Conservation (phyloP, 1,140 invertebrate genomes). For the roundworm (Caenorhabditis elegans) region DNA sequence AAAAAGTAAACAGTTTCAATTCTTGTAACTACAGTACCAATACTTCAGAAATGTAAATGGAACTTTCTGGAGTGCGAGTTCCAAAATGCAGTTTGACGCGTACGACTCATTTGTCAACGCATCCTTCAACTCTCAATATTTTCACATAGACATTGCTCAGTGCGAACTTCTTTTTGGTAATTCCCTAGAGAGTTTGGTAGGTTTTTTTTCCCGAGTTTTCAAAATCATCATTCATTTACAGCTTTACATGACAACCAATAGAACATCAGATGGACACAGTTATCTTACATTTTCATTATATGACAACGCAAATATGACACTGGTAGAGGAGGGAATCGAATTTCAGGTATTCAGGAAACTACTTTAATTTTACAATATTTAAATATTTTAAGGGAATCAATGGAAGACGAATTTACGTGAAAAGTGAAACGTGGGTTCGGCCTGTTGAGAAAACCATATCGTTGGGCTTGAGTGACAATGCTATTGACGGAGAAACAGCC, state of each 20-base stretch:
- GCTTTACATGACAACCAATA: slow-evolving; percentile 22
- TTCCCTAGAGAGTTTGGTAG: slow-evolving; percentile 7
- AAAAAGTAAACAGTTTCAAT: too few species aligned
- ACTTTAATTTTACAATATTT: neutral
- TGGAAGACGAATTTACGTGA: neutral
- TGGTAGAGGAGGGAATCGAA: neutral
- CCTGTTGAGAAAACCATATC: neutral
- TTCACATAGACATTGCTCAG: neutral
- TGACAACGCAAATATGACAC: slow-evolving; percentile 8
- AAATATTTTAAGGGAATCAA: neutral
- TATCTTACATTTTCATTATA: neutral
- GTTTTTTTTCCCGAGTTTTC: neutral
- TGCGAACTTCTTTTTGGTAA: slow-evolving; percentile 18
- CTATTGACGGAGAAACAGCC: neutral
- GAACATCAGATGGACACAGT: slow-evolving; percentile 12
- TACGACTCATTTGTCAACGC: slow-evolving; percentile 28
- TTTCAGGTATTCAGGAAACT: neutral
- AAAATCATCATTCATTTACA: neutral
- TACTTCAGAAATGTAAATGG: neutral
- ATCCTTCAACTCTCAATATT: neutral
- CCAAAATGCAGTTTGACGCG: slow-evolving; percentile 17
- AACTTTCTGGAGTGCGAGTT: slow-evolving; percentile 2
- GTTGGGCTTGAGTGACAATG: neutral
- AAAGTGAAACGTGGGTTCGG: neutral
- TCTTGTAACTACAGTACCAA: neutral